phyloP scores from a whole-genome alignment of 1,140 invertebrate genomes.

The Drosophila nigromelanica region DNA sequence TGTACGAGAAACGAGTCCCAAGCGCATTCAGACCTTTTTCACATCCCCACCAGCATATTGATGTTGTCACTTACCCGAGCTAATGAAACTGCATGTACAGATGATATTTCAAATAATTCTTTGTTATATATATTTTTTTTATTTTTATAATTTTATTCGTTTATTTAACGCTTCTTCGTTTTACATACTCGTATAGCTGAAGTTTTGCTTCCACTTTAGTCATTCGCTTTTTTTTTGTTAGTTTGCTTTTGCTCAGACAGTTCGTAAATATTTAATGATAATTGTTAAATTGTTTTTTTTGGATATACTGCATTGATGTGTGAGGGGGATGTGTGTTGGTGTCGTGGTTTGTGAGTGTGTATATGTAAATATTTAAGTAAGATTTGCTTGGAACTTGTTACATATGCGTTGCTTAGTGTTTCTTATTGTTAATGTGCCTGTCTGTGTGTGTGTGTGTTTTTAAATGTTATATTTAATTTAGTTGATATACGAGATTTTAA shows the following conservation, averaged over 20 bases:
- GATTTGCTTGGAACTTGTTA: constrained; percentile 71
- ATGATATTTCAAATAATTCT: constrained; percentile 43
- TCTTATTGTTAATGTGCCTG: constrained; percentile 38
- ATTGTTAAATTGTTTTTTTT: constrained; percentile 63
- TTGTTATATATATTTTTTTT: constrained; percentile 42
- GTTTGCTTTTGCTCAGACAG: constrained; percentile 76
- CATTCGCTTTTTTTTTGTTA: constrained; percentile 68
- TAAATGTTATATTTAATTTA: constrained; percentile 20
- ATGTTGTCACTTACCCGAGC: constrained; percentile 9
- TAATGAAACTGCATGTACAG: constrained; percentile 51
- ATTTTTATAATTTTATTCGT: constrained; percentile 42
- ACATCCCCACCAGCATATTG: not conserved
- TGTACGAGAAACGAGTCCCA: not conserved
- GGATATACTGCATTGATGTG: constrained; percentile 66
- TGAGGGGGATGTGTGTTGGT: constrained; percentile 13
- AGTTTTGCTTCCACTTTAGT: constrained; percentile 53
- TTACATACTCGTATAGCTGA: constrained; percentile 69
- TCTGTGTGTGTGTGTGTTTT: not conserved
- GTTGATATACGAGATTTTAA: constrained; percentile 35
- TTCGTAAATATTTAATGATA: constrained; percentile 68
- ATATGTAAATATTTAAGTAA: constrained; percentile 43
- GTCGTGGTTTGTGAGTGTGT: constrained; percentile 17
- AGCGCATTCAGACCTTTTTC: not conserved
- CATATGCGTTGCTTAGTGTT: constrained; percentile 39
- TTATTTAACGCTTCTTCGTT: constrained; percentile 71